Conservation (phyloP, 2,113 vertebrate species). For the Sturnus vulgaris region DNA sequence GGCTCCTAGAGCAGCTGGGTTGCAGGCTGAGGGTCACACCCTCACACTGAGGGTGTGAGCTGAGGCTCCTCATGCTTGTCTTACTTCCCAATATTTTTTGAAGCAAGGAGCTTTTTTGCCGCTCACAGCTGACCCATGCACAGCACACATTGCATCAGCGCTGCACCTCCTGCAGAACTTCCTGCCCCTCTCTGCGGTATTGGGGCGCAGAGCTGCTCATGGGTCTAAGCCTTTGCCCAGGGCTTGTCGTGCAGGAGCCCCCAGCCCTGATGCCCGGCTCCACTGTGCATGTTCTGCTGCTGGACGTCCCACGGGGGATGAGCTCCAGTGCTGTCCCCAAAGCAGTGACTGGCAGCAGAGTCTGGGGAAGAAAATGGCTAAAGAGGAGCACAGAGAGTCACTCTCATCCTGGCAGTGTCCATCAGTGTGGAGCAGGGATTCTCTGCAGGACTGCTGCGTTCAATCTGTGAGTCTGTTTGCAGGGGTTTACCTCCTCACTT, state of each 20-base stretch:
- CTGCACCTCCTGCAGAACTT: neutral
- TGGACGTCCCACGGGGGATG: accelerated
- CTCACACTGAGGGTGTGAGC: neutral
- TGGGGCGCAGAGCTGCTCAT: accelerated
- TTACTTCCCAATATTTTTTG: accelerated
- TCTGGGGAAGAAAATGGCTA: neutral
- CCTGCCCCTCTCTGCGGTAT: accelerated
- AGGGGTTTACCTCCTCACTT: neutral
- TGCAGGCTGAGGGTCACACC: neutral
- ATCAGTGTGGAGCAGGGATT: neutral
- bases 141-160: accelerated
- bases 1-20: neutral
- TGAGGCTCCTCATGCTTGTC: neutral
- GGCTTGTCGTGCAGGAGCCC: neutral
- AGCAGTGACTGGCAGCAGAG: neutral
- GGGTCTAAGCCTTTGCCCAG: neutral
- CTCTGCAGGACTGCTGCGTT: neutral
- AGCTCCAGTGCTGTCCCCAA: neutral
- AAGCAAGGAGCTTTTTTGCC: neutral
- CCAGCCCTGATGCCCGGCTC: accelerated
- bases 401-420: neutral
- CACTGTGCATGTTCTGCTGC: accelerated
- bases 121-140: accelerated
- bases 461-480: neutral
- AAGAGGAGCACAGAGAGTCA: neutral